Evolutionary conservation across 2,888 invertebrate species (phyloP).

Genomic region (Galerucella nymphaeae): DNA sequence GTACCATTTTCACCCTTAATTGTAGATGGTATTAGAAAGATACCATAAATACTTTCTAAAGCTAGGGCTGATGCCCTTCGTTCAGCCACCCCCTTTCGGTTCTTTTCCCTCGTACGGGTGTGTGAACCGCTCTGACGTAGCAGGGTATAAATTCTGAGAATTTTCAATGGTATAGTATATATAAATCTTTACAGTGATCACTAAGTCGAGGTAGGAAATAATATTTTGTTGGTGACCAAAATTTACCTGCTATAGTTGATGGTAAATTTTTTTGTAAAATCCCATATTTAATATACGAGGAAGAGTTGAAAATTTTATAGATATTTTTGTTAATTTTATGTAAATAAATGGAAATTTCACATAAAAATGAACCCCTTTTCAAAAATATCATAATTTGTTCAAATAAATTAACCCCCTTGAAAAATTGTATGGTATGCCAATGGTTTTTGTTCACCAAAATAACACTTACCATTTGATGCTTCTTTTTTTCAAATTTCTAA

Average conservation of each 20-base stretch:
- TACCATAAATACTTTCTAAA: conserved; percentile 38
- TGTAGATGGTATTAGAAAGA: conserved; percentile 30
- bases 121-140: conserved; percentile 58
- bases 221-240: background rate
- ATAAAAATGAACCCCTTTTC: too few relatives aligned
- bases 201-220: background rate
- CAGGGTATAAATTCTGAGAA: conserved; percentile 36
- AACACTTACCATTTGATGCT: conserved; percentile 51
- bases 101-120: conserved; percentile 45
- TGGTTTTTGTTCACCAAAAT: too few relatives aligned
- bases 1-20: conserved; percentile 43
- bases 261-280: background rate
- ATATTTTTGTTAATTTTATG: too few relatives aligned
- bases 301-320: too few relatives aligned
- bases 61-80: conserved; percentile 49
- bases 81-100: conserved; percentile 49
- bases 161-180: background rate
- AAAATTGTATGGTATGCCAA: too few relatives aligned
- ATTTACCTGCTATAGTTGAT: background rate
- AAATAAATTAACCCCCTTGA: too few relatives aligned
- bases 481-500: conserved; percentile 46
- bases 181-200: too few relatives aligned
- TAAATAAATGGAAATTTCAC: too few relatives aligned
- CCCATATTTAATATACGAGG: too few relatives aligned
- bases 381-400: too few relatives aligned